A percentile compares a stretch with the other conserved stretches of the same genome.
These are phyloP conservation scores for Euborellia annulipes DNA, from an alignment of 1,140 invertebrate genomes.

Conservation along the genomic window DNA sequence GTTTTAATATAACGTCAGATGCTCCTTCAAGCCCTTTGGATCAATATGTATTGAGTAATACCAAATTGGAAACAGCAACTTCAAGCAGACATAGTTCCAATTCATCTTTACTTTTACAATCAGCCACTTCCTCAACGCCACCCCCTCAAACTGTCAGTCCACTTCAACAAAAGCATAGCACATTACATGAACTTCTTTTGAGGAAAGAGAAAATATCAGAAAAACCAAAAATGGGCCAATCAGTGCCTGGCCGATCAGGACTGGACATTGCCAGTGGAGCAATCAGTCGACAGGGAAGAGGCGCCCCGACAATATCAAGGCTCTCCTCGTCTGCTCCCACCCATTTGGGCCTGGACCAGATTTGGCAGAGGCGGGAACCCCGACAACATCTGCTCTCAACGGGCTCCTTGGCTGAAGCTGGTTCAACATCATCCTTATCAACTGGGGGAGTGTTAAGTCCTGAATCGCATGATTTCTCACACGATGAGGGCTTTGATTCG, in stretches of 20 bases:
- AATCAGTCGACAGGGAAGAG: constrained; percentile 23
- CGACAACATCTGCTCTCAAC: constrained; percentile 74
- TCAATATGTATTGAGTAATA: constrained; percentile 28
- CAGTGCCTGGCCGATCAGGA: constrained; percentile 29
- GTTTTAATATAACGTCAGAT: constrained; percentile 16
- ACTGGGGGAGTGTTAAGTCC: constrained; percentile 70
- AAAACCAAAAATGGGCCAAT: constrained; percentile 41
- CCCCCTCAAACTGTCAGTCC: constrained; percentile 17
- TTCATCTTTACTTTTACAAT: constrained; percentile 20
- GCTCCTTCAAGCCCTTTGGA: constrained; percentile 27
- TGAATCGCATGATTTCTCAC: constrained; percentile 59
- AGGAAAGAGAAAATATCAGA: constrained; percentile 33
- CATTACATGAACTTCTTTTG: constrained; percentile 47
- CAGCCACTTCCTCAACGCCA: constrained; percentile 29
- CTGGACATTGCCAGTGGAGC: constrained; percentile 17
- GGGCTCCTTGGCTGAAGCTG: constrained; percentile 66
- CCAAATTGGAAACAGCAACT: constrained; percentile 16
- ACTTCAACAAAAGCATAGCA: constrained; percentile 27
- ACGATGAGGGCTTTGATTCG: constrained; percentile 64
- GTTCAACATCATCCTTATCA: constrained; percentile 72
- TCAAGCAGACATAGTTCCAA: constrained; percentile 34
- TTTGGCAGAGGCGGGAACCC: constrained; percentile 71
- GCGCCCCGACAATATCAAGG: constrained; percentile 34
- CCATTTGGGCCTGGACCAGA: constrained; percentile 57
- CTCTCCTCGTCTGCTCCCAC: constrained; percentile 73